Evolutionary conservation across 2,113 vertebrate species (phyloP).

Genomic region (Eptesicus fuscus): DNA sequence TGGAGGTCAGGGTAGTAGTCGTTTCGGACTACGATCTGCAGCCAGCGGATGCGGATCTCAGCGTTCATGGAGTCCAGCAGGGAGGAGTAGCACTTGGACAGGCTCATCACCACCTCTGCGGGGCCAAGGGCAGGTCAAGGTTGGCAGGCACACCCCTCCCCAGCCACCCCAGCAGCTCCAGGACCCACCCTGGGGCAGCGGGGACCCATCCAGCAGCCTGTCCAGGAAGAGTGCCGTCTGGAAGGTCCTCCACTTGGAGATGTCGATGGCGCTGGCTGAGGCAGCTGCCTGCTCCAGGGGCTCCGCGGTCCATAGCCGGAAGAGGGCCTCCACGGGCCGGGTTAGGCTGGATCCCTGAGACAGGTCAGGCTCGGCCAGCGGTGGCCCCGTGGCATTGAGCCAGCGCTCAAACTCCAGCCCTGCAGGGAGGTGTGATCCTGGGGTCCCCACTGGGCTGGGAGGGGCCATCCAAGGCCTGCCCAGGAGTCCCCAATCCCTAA

Average conservation of each 20-base stretch:
- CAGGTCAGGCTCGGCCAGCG: slow-evolving; percentile 92
- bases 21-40: slow-evolving; percentile 95
- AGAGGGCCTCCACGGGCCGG: slow-evolving; percentile 89
- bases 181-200: slow-evolving; percentile 87
- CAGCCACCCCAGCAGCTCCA: accelerated
- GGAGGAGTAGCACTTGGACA: slow-evolving; percentile 90
- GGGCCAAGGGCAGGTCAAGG: not conserved
- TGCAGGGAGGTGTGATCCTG: slow-evolving; percentile 67
- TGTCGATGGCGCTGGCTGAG: slow-evolving; percentile 82
- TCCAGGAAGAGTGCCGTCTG: slow-evolving; percentile 97
- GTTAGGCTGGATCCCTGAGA: slow-evolving; percentile 91
- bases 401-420: slow-evolving; percentile 96
- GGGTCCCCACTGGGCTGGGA: not conserved
- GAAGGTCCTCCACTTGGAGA: slow-evolving; percentile 94
- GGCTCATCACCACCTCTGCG: slow-evolving; percentile 89
- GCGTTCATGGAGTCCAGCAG: slow-evolving; percentile 94
- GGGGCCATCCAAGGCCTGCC: not conserved
- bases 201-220: slow-evolving; percentile 91
- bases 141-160: accelerated
- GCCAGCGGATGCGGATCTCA: slow-evolving; percentile 96
- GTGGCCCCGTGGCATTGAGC: slow-evolving; percentile 93
- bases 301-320: slow-evolving; percentile 88
- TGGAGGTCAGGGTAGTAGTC: slow-evolving; percentile 93
- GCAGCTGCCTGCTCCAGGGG: slow-evolving; percentile 83
- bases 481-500: not conserved